Base-by-base conservation (phyloP, 2,797 vertebrate genomes). In the Taenioides sp. region DNA sequence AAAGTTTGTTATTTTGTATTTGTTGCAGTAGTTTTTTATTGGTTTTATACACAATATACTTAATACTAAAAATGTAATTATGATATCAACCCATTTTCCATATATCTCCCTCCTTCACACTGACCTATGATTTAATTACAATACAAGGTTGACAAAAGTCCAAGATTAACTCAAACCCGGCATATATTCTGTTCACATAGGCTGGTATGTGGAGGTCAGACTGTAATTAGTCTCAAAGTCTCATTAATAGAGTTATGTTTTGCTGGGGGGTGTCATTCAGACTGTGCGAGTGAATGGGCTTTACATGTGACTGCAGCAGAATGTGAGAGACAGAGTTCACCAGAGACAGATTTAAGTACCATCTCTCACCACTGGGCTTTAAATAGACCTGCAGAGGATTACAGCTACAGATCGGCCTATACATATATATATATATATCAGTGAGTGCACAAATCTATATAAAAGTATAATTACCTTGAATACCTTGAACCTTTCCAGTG, bases 381-480 rank as follows among this genome's bases (percentile, higher is more conserved):
- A 84, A 89, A 87, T 86, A 87, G 73, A 89, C 82, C 84, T 77
- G 80, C 67, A 67, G 73, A 75, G 79, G 88, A 87, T 92, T 89
- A 43, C 11, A 43, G 40, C 40, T 3, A 7, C 31, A 14, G 11
- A 43, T 43, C 2, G 2, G 40, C 40, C 40, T 34, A 34, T 7
- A 31, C 4, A 3, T 31, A 31, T 31, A 31, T 31, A 3, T 27
- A 27, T 27, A 27, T 27, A 27, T n/a, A n/a, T n/a, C n/a, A 31
- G 31, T 31, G 31, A 4, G 31, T 31, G 31, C 31, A 31, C 31
- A 31, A 31, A 31, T 31, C 31, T 31, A 31, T 31, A 31, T 31
- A 31, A 31, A 31, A 31, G 31, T 31, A 31, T 31, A 31, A 31
- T n/a, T n/a, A n/a, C n/a, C n/a, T n/a, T n/a, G 5, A 4, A 31